These are phyloP conservation scores for Cyclophora punctaria DNA, from an alignment of 2,888 invertebrate species.

Conservation along the genomic window DNA sequence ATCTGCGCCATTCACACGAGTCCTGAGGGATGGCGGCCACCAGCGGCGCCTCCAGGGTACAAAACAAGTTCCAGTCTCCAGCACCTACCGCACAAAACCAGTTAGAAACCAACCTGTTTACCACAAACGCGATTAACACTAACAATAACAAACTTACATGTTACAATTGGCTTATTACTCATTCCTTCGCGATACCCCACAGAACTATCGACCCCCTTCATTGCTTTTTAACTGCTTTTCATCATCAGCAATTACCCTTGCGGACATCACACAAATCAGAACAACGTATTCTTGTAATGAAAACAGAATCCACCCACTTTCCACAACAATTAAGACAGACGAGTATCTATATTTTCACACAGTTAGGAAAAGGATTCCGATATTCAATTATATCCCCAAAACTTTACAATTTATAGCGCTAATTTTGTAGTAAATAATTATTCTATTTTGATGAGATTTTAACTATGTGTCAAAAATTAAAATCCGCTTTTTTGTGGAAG, in stretches of 20 bases:
- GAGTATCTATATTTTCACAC: no score
- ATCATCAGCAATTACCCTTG: slow-evolving; percentile 57
- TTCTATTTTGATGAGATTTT: background rate
- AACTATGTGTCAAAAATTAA: background rate
- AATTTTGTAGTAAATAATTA: no score
- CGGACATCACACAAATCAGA: slow-evolving; percentile 62
- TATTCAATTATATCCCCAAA: no score
- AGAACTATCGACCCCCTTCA: slow-evolving; percentile 76
- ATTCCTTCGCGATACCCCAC: slow-evolving; percentile 71
- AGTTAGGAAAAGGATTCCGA: no score
- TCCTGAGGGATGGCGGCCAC: slow-evolving; percentile 89
- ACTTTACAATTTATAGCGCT: no score
- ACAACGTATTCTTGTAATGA: slow-evolving; percentile 26
- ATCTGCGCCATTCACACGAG: slow-evolving; percentile 92
- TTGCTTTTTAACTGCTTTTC: slow-evolving; percentile 54
- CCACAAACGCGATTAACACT: background rate
- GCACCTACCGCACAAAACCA: slow-evolving; percentile 73
- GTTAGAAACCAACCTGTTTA: no score
- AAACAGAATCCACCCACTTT: slow-evolving; percentile 62
- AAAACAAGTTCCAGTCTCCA: slow-evolving; percentile 89
- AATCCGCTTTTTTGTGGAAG: background rate
- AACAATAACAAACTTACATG: slow-evolving; percentile 74
- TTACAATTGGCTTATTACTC: slow-evolving; percentile 82
- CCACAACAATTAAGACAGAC: slow-evolving; percentile 8
- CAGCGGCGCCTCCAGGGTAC: slow-evolving; percentile 85